These are phyloP conservation scores for Perdita meconis DNA, from an alignment of 2,888 invertebrate species.

Conservation along the genomic window DNA sequence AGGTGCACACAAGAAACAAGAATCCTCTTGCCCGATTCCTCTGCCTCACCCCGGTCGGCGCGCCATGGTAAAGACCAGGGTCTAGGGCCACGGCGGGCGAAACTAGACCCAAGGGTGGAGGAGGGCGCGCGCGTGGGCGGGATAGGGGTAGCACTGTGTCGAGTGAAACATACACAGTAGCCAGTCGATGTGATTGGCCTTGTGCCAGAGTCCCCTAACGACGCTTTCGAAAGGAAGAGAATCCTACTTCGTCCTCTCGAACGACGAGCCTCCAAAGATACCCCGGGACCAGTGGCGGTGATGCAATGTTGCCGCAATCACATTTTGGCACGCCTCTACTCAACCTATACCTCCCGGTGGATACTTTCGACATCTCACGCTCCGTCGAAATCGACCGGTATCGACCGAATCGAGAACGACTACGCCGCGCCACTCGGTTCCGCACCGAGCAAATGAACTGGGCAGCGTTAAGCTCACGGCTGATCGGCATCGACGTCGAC, in stretches of 20 bases:
- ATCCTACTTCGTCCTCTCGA: constrained; percentile 79
- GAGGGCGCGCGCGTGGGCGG: constrained; percentile 21
- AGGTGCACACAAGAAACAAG: constrained; percentile 82
- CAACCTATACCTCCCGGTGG: constrained; percentile 69
- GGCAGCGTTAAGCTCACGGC: constrained; percentile 47
- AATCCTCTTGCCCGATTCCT: constrained; percentile 70
- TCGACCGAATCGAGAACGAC: constrained; percentile 55
- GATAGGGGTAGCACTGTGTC: constrained; percentile 55
- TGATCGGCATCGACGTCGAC: constrained; percentile 29
- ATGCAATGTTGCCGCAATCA: constrained; percentile 83
- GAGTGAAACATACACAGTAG: constrained; percentile 78
- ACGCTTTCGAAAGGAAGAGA: constrained; percentile 82
- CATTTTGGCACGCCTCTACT: constrained; percentile 81
- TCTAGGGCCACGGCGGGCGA: constrained; percentile 66
- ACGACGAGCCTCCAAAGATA: constrained; percentile 80
- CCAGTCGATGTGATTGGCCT: constrained; percentile 83
- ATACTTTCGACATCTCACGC: constrained; percentile 70
- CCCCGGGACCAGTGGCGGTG: constrained; percentile 79
- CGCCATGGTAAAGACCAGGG: constrained; percentile 22
- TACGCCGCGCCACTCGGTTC: constrained; percentile 23
- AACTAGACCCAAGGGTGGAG: constrained; percentile 61
- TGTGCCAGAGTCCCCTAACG: constrained; percentile 82
- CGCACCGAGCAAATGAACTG: constrained; percentile 41
- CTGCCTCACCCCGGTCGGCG: constrained; percentile 28
- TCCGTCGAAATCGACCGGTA: constrained; percentile 66